Percentiles rank a stretch among this genome's conserved stretches.
These are phyloP conservation scores for human DNA, from an alignment of 2,113 vertebrate genomes.

Conservation along the genomic window GRCh38 chr18:69087501-69088000, in stretches of 20 bases:
- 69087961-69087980: conserved; percentile 11
- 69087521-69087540: not conserved
- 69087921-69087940: not conserved
- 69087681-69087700: not conserved
- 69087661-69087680: not conserved
- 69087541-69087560: not conserved
- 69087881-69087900: conserved; percentile 19
- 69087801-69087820: not conserved
- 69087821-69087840: conserved; percentile 6
- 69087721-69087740: not conserved
- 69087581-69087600: not conserved
- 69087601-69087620: not conserved
- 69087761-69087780: not conserved
- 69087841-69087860: not conserved
- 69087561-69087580: not conserved
- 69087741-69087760: not conserved
- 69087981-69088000: conserved; percentile 44
- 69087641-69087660: not conserved
- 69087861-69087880: not conserved
- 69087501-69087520: not conserved
- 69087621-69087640: not conserved
- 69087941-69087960: not conserved
- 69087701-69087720: not conserved
- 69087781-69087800: not conserved
- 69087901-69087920: not conserved